Evolutionary conservation across 2,797 vertebrate species (phyloP).

Genomic region (Malurus splendens): DNA sequence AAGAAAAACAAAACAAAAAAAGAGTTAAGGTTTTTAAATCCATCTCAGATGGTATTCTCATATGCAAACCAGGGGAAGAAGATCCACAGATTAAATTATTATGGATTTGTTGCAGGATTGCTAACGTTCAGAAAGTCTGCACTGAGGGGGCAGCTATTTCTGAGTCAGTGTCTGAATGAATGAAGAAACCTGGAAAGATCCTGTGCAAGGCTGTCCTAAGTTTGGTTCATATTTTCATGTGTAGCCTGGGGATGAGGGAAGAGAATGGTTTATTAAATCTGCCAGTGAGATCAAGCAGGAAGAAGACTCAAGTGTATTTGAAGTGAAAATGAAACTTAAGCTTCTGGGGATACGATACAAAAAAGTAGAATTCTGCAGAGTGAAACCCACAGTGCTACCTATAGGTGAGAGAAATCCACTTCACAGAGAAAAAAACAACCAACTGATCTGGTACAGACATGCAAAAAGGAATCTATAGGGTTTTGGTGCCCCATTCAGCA

Average conservation of each 20-base stretch:
- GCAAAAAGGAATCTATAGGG: background rate
- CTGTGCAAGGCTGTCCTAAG: background rate
- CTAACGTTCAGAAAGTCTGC: background rate
- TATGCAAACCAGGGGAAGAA: background rate
- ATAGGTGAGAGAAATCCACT: background rate
- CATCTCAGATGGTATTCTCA: background rate
- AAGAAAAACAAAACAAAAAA: background rate
- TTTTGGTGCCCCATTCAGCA: background rate
- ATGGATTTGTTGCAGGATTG: background rate
- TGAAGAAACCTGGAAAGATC: background rate
- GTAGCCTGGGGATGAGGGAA: background rate
- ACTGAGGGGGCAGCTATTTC: background rate
- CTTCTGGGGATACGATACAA: background rate
- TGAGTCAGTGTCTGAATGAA: background rate
- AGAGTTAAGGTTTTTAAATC: background rate
- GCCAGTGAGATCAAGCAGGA: background rate
- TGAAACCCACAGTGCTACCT: background rate
- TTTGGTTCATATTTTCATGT: background rate
- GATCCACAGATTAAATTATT: background rate
- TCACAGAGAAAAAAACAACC: background rate
- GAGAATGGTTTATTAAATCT: background rate
- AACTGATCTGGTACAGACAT: background rate
- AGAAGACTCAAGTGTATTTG: background rate
- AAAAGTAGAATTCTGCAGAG: background rate
- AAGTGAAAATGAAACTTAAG: background rate